These are phyloP conservation scores for Salarias fasciatus DNA, from an alignment of 2,797 vertebrate species.

Conservation along the genomic window DNA sequence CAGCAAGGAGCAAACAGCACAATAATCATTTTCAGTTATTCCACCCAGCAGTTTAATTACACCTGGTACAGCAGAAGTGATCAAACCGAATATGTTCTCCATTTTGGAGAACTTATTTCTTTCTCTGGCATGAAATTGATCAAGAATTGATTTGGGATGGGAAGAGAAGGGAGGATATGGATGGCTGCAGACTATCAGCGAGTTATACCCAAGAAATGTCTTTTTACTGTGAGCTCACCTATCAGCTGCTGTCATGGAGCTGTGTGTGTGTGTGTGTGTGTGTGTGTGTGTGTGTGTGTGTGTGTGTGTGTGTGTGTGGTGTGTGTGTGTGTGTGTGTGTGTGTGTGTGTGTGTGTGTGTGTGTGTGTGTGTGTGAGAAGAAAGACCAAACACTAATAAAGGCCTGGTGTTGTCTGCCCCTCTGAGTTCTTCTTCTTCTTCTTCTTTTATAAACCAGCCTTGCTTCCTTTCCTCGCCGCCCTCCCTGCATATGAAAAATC, in stretches of 20 bases:
- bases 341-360: conserved; percentile 8
- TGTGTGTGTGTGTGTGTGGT: conserved; percentile 3
- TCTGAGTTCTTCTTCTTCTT: conserved; percentile 31
- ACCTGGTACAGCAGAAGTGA: conserved; percentile 61
- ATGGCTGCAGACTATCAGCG: conserved; percentile 66
- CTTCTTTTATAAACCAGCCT: conserved; percentile 73
- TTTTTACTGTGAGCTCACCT: conserved; percentile 46
- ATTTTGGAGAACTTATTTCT: conserved; percentile 69
- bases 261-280: conserved; percentile 12
- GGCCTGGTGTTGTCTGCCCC: conserved; percentile 79
- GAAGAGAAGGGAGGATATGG: conserved; percentile 61
- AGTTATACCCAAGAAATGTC: conserved; percentile 51
- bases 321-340: conserved; percentile 19
- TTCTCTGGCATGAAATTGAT: conserved; percentile 74
- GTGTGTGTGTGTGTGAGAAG: conserved; percentile 26
- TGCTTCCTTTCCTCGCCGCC: conserved; percentile 75
- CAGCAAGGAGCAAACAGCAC: conserved; percentile 10
- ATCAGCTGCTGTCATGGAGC: conserved; percentile 41
- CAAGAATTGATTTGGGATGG: conserved; percentile 76
- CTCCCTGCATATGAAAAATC: conserved; percentile 96
- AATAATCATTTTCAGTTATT: conserved; percentile 54
- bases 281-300: conserved; percentile 12
- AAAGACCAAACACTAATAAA: conserved; percentile 66
- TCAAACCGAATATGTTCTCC: conserved; percentile 67
- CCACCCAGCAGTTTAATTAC: conserved; percentile 65